Evolutionary conservation across 1,140 invertebrate species (phyloP).

Genomic region (Neelides sp.): DNA sequence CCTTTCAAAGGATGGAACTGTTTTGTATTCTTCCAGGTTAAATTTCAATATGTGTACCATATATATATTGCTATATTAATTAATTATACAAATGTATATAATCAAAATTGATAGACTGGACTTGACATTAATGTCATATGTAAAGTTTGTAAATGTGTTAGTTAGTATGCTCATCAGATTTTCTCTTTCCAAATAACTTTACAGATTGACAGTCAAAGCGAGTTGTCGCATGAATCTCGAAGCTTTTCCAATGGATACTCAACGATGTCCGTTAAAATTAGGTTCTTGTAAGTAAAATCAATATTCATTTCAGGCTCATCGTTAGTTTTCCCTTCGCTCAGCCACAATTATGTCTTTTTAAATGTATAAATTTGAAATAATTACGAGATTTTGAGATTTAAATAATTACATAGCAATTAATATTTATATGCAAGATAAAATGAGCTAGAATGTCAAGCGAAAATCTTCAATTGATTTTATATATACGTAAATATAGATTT

Average conservation of each 20-base stretch:
- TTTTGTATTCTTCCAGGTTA: slow-evolving; percentile 74
- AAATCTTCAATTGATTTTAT: no score
- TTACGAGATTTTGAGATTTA: no score
- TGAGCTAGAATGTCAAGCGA: no score
- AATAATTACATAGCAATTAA: no score
- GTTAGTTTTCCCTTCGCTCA: neutral
- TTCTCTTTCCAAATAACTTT: no score
- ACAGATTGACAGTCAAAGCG: slow-evolving; percentile 78
- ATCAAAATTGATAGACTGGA: neutral
- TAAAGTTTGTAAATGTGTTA: no score
- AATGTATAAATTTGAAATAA: no score
- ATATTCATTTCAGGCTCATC: no score
- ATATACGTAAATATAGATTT: no score
- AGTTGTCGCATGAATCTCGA: slow-evolving; percentile 83
- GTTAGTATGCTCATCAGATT: no score
- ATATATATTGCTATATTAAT: neutral
- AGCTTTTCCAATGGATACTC: slow-evolving; percentile 83
- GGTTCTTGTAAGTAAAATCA: slow-evolving; percentile 67
- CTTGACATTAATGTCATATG: no score
- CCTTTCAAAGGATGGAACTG: slow-evolving; percentile 62
- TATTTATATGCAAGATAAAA: no score
- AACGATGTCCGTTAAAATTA: slow-evolving; percentile 69
- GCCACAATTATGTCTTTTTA: neutral
- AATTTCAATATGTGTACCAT: slow-evolving; percentile 8
- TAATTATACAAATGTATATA: neutral